Base-by-base conservation (phyloP, 2,888 invertebrate species). In the Cheiracanthium punctorium region DNA sequence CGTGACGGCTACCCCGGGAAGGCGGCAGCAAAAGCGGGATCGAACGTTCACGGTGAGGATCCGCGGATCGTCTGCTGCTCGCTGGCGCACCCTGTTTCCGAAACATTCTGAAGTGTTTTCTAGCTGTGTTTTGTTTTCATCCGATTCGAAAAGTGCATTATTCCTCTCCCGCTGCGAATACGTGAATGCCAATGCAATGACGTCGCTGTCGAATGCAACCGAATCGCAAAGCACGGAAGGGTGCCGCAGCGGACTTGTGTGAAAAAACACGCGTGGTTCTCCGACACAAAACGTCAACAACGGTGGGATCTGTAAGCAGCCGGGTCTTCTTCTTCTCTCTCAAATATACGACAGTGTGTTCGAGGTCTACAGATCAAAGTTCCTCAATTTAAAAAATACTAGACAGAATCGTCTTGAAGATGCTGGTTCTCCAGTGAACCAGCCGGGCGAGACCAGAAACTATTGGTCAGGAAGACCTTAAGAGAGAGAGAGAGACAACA, bases 21-120 rank as follows among this genome's bases (percentile, higher is more conserved):
- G 72, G 84, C 84, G 84, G 84, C 84, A 64, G 84, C 84, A 85
- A 85, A 85, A 69, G 79, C 74, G 58, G 84, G 84, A 79, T 85
- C 77, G 84, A 85, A 73, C 79, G 79, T 79, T 79, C 58, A 79
- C 84, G 74, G 84, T 79, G 74, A 79, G 74, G 84, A 85, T 73
- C 67, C 79, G 79, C 65, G 79, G 69, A 58, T 85, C 73, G 79
- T 69, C 73, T 72, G 84, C 84, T 85, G 69, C 29, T 67, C 70
- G 28, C 58, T 58, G 48, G 67, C 84, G 84, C 84, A 79, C 33
- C 64, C 37, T 17, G n/a, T n/a, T 30, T 30, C 29, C 43, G 20
- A 29, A n/a, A 29, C 29, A 48, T 43, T 43, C 48, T 72, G 67
- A 30, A 8, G 30, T 12, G 17, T 30, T 12, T 17, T 17, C 10